A percentile compares a stretch with the other conserved stretches of the same genome.
Conservation (phyloP, 2,888 invertebrate genomes). For the Scaptomyza reducta region DNA sequence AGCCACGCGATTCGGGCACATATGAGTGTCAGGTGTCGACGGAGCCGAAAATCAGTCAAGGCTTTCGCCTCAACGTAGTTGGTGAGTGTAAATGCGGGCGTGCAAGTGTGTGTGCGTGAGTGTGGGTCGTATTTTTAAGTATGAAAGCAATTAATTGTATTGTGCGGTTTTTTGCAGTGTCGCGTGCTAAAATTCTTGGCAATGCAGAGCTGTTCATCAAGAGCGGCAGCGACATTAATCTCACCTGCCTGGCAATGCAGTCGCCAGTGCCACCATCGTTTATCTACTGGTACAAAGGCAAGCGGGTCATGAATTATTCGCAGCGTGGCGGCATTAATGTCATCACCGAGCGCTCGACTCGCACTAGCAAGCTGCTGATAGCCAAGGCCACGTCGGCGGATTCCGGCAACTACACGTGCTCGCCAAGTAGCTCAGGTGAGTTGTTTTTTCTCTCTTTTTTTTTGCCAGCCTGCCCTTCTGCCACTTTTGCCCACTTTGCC, state of each 20-base stretch:
- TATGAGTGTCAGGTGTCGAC: slow-evolving; percentile 92
- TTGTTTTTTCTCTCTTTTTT: slow-evolving; percentile 17
- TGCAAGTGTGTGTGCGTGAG: slow-evolving; percentile 3
- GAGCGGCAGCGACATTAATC: slow-evolving; percentile 96
- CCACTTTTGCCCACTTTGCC: not conserved
- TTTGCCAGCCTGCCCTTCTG: not conserved
- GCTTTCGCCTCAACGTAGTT: slow-evolving; percentile 89
- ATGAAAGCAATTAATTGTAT: slow-evolving; percentile 62
- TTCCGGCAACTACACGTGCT: slow-evolving; percentile 95
- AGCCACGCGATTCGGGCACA: slow-evolving; percentile 88
- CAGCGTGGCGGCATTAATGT: slow-evolving; percentile 94
- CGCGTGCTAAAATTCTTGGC: slow-evolving; percentile 94
- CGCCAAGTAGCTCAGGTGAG: slow-evolving; percentile 90
- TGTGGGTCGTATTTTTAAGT: slow-evolving; percentile 29
- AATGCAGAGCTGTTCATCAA: slow-evolving; percentile 95
- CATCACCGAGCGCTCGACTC: slow-evolving; percentile 93
- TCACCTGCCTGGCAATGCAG: slow-evolving; percentile 94
- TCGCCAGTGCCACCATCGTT: slow-evolving; percentile 88
- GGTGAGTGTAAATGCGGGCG: slow-evolving; percentile 86
- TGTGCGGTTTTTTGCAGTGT: slow-evolving; percentile 87
- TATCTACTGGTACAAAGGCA: slow-evolving; percentile 94
- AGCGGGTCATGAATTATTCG: slow-evolving; percentile 93
- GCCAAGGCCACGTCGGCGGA: slow-evolving; percentile 93
- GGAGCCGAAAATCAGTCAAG: slow-evolving; percentile 90
- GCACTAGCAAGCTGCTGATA: slow-evolving; percentile 93